These are phyloP conservation scores for Caenorhabditis angaria DNA, from an alignment of 2,888 invertebrate species.

Conservation along the genomic window DNA sequence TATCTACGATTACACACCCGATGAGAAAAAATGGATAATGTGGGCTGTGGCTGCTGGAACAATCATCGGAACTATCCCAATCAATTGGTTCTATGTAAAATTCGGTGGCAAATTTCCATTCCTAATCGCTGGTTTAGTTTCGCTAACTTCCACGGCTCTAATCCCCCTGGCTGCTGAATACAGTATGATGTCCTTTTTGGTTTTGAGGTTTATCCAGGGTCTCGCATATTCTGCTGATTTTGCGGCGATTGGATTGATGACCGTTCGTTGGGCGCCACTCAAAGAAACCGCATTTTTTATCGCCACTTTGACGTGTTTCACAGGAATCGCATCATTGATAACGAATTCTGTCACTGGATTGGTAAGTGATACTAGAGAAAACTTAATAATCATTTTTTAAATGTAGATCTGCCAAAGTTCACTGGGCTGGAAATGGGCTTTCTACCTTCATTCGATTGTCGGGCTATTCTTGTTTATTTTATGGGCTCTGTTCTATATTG, in stretches of 20 bases:
- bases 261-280: constrained; percentile 62
- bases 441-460: constrained; percentile 33
- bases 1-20: constrained; percentile 48
- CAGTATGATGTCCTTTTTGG: constrained; percentile 35
- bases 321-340: constrained; percentile 58
- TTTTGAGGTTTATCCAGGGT: constrained; percentile 43
- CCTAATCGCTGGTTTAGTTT: constrained; percentile 49
- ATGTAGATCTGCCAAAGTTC: constrained; percentile 31
- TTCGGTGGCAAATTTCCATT: constrained; percentile 56
- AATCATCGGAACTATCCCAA: constrained; percentile 61
- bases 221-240: constrained; percentile 55
- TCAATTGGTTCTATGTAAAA: constrained; percentile 56
- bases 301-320: constrained; percentile 60
- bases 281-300: constrained; percentile 63
- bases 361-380: constrained; percentile 2
- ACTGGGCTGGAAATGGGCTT: constrained; percentile 46
- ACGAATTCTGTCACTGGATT: constrained; percentile 62
- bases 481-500: constrained; percentile 51
- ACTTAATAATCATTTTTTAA: background rate
- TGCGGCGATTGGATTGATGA: constrained; percentile 55
- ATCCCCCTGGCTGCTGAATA: constrained; percentile 47
- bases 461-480: constrained; percentile 44
- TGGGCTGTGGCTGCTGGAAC: constrained; percentile 63
- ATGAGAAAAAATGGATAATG: constrained; percentile 53
- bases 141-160: constrained; percentile 41